Conservation (phyloP, 2,888 invertebrate species). For the Platycheirus albimanus region DNA sequence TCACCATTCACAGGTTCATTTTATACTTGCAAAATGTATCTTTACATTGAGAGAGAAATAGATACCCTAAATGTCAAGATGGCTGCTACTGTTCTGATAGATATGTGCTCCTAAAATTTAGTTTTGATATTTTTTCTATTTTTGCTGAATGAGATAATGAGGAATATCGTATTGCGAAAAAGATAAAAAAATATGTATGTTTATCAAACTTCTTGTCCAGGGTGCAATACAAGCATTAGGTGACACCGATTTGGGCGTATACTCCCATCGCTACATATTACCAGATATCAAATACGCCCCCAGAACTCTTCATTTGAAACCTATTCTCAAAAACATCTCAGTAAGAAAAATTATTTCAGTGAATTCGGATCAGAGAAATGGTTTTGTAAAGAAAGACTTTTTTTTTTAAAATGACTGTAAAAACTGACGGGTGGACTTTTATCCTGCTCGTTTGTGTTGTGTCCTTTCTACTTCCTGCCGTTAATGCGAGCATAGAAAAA, state of each 20-base stretch:
- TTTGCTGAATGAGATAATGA: no score
- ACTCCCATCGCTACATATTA: not conserved
- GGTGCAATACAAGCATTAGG: no score
- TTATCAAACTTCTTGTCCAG: no score
- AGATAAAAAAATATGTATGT: no score
- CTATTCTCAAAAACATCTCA: constrained; percentile 1
- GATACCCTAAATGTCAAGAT: no score
- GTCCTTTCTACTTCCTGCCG: not conserved
- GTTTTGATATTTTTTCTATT: no score
- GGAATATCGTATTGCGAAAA: no score
- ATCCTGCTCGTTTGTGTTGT: not conserved
- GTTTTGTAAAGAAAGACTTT: not conserved
- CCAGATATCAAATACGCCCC: constrained; percentile 56
- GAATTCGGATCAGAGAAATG: constrained; percentile 38
- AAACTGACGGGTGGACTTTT: constrained; percentile 5
- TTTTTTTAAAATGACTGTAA: constrained; percentile 20
- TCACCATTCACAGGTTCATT: no score
- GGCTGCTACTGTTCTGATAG: no score
- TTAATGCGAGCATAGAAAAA: constrained; percentile 44
- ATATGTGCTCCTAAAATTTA: no score
- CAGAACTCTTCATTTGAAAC: constrained; percentile 1
- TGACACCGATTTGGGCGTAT: constrained; percentile 54
- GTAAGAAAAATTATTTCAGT: constrained; percentile 38
- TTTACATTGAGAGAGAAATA: no score
- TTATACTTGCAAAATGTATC: no score